A percentile compares a stretch with the other conserved stretches of the same genome.
Evolutionary conservation across 2,113 vertebrate species (phyloP).

Genomic region (Sterrhoptilus dennistouni): DNA sequence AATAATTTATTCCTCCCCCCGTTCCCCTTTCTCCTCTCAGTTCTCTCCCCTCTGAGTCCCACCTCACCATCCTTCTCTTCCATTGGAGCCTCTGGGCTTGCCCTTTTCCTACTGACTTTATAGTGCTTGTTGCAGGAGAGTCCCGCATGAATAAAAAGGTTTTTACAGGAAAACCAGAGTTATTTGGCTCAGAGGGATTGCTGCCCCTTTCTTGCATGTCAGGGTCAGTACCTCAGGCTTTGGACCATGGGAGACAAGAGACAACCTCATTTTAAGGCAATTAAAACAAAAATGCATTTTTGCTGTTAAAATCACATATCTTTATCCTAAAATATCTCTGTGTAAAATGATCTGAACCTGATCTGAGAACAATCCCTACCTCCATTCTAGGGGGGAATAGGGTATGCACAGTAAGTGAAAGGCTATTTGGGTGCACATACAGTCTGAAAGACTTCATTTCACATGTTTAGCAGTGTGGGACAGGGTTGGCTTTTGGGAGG

Average conservation of each 20-base stretch:
- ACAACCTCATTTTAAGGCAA: background rate
- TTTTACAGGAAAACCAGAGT: background rate
- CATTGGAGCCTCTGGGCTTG: background rate
- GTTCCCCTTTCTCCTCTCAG: background rate
- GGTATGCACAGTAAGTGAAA: background rate
- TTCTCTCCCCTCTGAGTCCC: background rate
- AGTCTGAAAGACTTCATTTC: background rate
- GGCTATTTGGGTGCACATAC: background rate
- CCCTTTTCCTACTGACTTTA: background rate
- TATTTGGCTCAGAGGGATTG: background rate
- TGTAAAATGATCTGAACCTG: background rate
- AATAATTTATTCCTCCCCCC: background rate
- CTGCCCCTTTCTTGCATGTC: background rate
- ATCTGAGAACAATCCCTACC: background rate
- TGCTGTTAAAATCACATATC: background rate
- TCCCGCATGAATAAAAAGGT: background rate
- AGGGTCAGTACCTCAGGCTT: fast-evolving
- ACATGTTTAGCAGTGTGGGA: background rate
- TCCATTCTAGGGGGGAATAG: background rate
- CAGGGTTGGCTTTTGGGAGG: background rate
- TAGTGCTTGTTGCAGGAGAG: background rate
- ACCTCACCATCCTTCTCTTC: background rate
- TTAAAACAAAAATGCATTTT: background rate
- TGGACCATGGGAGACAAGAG: background rate
- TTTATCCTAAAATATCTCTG: background rate